phyloP scores from a whole-genome alignment of 1,140 invertebrate genomes.

The Pantala flavescens region DNA sequence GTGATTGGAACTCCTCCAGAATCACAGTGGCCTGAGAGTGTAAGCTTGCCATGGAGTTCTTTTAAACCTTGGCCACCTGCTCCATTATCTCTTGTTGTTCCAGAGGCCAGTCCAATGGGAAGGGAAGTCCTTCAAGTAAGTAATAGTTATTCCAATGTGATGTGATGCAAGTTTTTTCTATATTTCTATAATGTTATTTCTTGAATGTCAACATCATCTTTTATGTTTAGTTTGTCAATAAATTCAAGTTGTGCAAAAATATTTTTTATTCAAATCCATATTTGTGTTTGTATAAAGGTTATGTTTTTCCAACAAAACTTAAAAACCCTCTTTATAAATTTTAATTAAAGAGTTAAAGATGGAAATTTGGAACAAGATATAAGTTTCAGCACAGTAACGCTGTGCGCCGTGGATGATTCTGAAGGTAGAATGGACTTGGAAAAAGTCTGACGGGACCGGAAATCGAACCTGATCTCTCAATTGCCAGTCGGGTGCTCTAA shows the following conservation, averaged over 20 bases:
- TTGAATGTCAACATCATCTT: neutral
- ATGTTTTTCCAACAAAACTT: no score
- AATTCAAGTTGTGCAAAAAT: neutral
- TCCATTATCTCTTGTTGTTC: constrained; percentile 39
- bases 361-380: no score
- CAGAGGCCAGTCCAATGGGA: constrained; percentile 22
- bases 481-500: no score
- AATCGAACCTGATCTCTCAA: no score
- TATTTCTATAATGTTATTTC: neutral
- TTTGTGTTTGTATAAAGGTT: neutral
- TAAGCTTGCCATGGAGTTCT: constrained; percentile 43
- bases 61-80: constrained; percentile 38
- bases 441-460: no score
- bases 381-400: no score
- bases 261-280: neutral
- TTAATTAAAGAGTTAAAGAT: no score
- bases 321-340: no score
- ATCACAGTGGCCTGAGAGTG: constrained; percentile 47
- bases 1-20: constrained; percentile 45
- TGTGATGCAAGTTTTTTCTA: neutral
- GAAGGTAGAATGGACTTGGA: no score
- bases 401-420: no score
- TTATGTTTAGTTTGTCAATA: neutral
- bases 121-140: neutral
- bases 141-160: neutral